phyloP scores from a whole-genome alignment of 2,797 vertebrate species.

The Paedocypris micromegethes region DNA sequence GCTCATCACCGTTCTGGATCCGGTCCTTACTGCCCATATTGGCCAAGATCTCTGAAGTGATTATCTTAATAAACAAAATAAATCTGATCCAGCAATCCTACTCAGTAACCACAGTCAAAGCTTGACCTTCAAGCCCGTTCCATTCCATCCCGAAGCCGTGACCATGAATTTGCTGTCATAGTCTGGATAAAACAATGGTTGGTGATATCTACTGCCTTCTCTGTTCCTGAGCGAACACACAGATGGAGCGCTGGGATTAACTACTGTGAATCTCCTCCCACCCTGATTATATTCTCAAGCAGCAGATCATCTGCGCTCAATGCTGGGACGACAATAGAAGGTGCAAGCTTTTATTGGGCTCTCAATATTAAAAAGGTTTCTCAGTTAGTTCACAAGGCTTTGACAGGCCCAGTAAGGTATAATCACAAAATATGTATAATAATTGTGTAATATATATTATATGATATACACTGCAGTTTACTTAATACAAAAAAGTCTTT shows the following conservation, averaged over 20 bases:
- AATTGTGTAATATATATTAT: too few relatives aligned
- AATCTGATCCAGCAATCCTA: background rate
- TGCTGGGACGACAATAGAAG: background rate
- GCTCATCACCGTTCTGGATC: background rate
- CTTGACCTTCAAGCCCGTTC: constrained; percentile 4
- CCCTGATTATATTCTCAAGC: constrained; percentile 53
- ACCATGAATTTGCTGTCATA: constrained; percentile 10
- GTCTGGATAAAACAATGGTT: constrained; percentile 15
- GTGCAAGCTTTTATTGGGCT: background rate
- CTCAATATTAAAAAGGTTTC: background rate
- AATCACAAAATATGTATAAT: too few relatives aligned
- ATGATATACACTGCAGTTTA: too few relatives aligned
- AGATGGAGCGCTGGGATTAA: constrained; percentile 68
- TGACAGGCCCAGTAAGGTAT: too few relatives aligned
- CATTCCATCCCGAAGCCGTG: background rate
- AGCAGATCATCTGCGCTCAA: constrained; percentile 5
- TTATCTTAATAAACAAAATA: background rate
- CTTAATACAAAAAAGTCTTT: too few relatives aligned
- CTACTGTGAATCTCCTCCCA: constrained; percentile 63
- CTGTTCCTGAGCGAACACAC: constrained; percentile 29
- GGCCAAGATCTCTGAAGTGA: background rate
- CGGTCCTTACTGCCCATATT: constrained; percentile 23
- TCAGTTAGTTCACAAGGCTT: too few relatives aligned
- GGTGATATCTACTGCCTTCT: constrained; percentile 12
- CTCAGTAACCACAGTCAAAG: background rate